phyloP scores from a whole-genome alignment of 2,797 vertebrate genomes.

The Xiphophorus birchmanni region DNA sequence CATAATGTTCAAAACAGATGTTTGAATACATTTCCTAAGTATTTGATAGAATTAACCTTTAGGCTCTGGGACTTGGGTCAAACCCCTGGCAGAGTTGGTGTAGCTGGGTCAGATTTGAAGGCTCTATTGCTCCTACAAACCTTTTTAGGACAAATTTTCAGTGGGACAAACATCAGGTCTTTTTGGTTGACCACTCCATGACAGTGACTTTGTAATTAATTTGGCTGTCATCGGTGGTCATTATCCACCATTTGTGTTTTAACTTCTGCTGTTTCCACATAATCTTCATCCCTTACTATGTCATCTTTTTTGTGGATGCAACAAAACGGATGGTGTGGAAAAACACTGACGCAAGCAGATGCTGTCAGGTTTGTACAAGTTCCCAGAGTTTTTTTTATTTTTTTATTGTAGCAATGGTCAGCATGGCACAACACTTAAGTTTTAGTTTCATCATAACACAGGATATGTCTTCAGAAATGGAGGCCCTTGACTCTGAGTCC shows the following conservation, averaged over 20 bases:
- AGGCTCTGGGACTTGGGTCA: not conserved
- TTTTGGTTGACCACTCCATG: not conserved
- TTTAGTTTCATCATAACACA: not conserved
- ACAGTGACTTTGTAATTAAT: not conserved
- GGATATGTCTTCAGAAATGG: not conserved
- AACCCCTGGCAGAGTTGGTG: not conserved
- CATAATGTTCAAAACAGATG: not conserved
- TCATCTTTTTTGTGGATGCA: not conserved
- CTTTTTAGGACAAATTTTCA: not conserved
- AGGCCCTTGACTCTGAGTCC: not conserved
- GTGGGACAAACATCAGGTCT: not conserved
- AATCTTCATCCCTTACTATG: not conserved
- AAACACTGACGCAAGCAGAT: not conserved
- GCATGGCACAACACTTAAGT: not conserved
- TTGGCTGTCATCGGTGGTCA: not conserved
- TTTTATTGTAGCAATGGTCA: not conserved
- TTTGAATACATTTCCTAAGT: not conserved
- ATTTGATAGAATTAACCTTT: not conserved
- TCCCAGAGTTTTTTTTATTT: not conserved
- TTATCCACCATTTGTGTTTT: not conserved
- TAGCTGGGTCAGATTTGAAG: not conserved
- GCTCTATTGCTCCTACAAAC: not conserved
- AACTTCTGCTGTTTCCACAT: not conserved
- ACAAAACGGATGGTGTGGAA: not conserved
- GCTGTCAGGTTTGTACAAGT: not conserved